phyloP scores from a whole-genome alignment of 1,140 invertebrate species.

The Bradysia coprophila region DNA sequence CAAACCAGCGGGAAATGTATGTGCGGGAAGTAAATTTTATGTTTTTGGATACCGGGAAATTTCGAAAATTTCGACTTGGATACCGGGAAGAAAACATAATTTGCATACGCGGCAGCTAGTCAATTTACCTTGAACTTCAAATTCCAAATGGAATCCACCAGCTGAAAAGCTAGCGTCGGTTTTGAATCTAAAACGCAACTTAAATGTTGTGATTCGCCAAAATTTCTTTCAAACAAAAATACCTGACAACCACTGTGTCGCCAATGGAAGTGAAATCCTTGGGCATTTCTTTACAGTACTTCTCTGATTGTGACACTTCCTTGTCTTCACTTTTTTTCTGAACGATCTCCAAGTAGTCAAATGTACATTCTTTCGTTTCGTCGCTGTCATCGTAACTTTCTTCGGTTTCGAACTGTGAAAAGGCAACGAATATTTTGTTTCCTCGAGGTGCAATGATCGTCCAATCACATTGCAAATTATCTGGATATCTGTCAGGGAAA shows the following conservation, averaged over 20 bases:
- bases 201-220: no score
- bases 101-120: no score
- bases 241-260: constrained; percentile 1
- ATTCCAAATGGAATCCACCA: constrained; percentile 28
- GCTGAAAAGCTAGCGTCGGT: constrained; percentile 24
- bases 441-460: constrained; percentile 44
- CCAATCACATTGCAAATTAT: constrained; percentile 50
- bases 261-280: constrained; percentile 29
- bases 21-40: no score
- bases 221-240: neutral
- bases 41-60: no score
- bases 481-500: constrained; percentile 42
- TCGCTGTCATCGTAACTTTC: neutral
- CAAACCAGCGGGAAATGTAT: no score
- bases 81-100: no score
- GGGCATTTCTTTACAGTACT: constrained; percentile 29
- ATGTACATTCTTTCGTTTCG: constrained; percentile 21
- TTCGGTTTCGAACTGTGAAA: constrained; percentile 55
- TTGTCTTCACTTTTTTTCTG: constrained; percentile 19
- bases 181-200: constrained; percentile 25
- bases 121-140: constrained; percentile 26
- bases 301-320: constrained; percentile 14
- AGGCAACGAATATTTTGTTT: constrained; percentile 50
- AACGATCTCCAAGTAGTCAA: constrained; percentile 30
- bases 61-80: no score